Base-by-base conservation (phyloP, 2,888 invertebrate species). In the Lithophane socia region DNA sequence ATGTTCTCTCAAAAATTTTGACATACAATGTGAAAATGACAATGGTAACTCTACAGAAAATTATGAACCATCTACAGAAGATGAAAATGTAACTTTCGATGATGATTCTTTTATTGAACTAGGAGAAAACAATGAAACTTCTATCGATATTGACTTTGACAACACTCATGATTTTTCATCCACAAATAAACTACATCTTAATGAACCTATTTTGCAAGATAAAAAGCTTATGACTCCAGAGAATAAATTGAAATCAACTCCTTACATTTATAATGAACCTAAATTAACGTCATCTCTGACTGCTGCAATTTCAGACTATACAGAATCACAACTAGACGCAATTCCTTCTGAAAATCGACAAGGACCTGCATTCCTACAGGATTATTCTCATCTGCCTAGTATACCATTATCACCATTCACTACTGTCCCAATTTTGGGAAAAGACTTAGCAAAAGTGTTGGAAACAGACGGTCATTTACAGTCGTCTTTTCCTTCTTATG, bases 101-200 rank as follows among this genome's bases (percentile, higher is more conserved):
- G 58, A 74, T 29, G 54, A 67, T 67, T 16, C 0, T 29, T 21
- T 60, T 24, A 42, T 63, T 29, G 5, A 74, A 24, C 0, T 60
- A 49, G 47, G 24, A 49, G 67, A 80, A 56, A 42, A 71, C 7
- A 56, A 70, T 47, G 16, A 60, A 12, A 64, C 42, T 9, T 24
- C 0, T 12, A 47, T 42, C 13, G 44, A 73, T 21, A 29, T 4
- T 49, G 63, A 73, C 16, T 52, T 52, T 21, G 58, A 79, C 21
- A 5, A 69, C 0, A 37, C 37, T 13, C 44, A 70, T n/a, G 29
- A 58, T 9, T 29, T 61, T 0, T 47, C 56, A 21, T 1, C 54
- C 5, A 21, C 49, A 74, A 18, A 44, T 4, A 13, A 10, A 56
- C 56, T 54, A 12, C 29, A 71, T 29, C 7, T 42, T 8, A 71